phyloP scores from a whole-genome alignment of 2,888 invertebrate species.

The Harpagoxenus sublaevis region DNA sequence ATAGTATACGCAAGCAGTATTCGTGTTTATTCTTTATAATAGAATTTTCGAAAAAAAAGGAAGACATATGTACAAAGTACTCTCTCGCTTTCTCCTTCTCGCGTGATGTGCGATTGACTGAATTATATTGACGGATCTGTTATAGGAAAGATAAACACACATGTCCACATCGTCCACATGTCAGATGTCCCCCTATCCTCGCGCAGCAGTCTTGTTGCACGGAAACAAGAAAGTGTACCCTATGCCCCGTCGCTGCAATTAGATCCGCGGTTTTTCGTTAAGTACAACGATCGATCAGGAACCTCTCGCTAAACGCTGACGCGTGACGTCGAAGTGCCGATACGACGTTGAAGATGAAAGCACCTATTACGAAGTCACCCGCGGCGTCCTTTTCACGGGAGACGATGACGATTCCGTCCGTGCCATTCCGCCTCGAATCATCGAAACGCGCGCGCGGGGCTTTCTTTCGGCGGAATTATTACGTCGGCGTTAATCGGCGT shows the following conservation, averaged over 20 bases:
- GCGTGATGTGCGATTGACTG: slow-evolving; percentile 1
- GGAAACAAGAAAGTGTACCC: slow-evolving; percentile 18
- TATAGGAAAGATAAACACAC: slow-evolving; percentile 14
- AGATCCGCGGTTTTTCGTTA: slow-evolving; percentile 15
- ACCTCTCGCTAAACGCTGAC: slow-evolving; percentile 22
- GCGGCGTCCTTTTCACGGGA: slow-evolving; percentile 25
- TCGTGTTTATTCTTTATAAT: background rate
- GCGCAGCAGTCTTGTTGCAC: no score
- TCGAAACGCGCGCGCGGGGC: background rate
- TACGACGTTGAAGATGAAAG: slow-evolving; percentile 34
- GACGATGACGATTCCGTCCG: slow-evolving; percentile 35
- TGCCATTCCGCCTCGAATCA: background rate
- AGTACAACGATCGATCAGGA: slow-evolving; percentile 11
- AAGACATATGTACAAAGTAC: background rate
- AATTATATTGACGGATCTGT: slow-evolving; percentile 26
- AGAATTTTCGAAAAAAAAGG: background rate
- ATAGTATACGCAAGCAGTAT: no score
- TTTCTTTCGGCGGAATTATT: slow-evolving; percentile 21
- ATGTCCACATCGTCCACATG: slow-evolving; percentile 12
- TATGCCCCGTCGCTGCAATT: slow-evolving; percentile 1
- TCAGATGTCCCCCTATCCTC: background rate
- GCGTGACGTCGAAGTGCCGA: slow-evolving; percentile 15
- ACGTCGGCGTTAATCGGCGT: slow-evolving; percentile 19
- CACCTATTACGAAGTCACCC: slow-evolving; percentile 2
- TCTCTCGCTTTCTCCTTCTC: slow-evolving; percentile 17